phyloP scores from a whole-genome alignment of 2,113 vertebrate genomes.

The Caranx melampygus region DNA sequence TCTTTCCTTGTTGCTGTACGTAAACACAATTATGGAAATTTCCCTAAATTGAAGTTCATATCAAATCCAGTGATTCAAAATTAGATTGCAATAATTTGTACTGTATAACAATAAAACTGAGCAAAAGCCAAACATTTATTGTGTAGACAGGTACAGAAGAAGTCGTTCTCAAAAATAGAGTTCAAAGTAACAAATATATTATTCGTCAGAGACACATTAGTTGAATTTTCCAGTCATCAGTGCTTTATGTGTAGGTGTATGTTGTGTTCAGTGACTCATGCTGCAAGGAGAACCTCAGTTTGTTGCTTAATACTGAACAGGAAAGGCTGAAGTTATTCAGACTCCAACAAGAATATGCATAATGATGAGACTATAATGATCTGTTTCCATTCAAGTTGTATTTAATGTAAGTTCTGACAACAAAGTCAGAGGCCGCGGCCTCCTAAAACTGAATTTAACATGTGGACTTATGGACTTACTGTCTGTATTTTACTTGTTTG shows the following conservation, averaged over 20 bases:
- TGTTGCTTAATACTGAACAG: background rate
- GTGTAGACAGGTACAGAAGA: too few relatives aligned
- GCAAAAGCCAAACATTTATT: background rate
- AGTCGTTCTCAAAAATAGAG: background rate
- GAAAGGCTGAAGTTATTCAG: background rate
- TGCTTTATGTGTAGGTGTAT: background rate
- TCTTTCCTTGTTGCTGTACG: conserved; percentile 31
- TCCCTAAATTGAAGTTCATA: conserved; percentile 24
- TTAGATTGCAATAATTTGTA: background rate
- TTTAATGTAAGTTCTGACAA: conserved; percentile 3
- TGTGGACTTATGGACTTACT: too few relatives aligned
- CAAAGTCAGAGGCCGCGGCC: background rate
- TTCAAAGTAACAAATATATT: background rate
- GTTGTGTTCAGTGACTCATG: background rate
- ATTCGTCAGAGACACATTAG: background rate
- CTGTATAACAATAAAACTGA: background rate
- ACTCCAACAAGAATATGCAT: conserved; percentile 1
- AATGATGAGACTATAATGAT: background rate
- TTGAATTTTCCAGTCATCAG: background rate
- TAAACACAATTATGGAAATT: conserved; percentile 50
- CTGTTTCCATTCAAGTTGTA: background rate
- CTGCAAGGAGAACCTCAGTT: background rate
- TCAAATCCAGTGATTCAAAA: conserved; percentile 30
- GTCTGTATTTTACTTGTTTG: background rate
- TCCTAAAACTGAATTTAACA: background rate